These are phyloP conservation scores for Drosophila sucinea DNA, from an alignment of 1,140 invertebrate species.

Conservation along the genomic window DNA sequence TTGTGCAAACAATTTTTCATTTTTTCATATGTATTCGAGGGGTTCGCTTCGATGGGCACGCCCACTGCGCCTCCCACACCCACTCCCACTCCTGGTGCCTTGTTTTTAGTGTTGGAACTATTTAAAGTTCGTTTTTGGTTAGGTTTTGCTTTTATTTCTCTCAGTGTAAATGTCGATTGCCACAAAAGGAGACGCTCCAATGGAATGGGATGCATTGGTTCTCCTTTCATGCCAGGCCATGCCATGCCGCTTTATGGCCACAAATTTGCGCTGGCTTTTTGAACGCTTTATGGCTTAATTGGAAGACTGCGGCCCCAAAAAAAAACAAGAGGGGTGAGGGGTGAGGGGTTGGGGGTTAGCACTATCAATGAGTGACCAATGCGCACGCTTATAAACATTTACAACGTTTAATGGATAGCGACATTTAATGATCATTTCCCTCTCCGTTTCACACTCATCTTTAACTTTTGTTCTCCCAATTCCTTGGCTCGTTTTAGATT, in stretches of 20 bases:
- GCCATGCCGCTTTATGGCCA: conserved; percentile 68
- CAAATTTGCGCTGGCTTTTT: conserved; percentile 79
- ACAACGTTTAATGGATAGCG: conserved; percentile 65
- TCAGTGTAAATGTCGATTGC: too few species aligned
- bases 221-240: not conserved
- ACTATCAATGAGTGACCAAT: conserved; percentile 36
- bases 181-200: too few species aligned
- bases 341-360: conserved; percentile 30
- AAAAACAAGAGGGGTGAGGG: not conserved
- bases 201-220: conserved; percentile 1
- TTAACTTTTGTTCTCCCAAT: conserved; percentile 4
- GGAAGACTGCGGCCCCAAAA: conserved; percentile 28
- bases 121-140: too few species aligned
- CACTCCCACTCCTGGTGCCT: too few species aligned
- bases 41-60: conserved; percentile 55
- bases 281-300: conserved; percentile 81
- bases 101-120: not conserved
- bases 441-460: conserved; percentile 9
- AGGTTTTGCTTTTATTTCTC: too few species aligned
- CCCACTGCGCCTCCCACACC: too few species aligned
- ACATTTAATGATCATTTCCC: conserved; percentile 62
- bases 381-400: conserved; percentile 53
- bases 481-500: conserved; percentile 55
- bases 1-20: conserved; percentile 54
- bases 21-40: conserved; percentile 63